phyloP scores from a whole-genome alignment of 2,113 vertebrate species.

The Cettia cetti region DNA sequence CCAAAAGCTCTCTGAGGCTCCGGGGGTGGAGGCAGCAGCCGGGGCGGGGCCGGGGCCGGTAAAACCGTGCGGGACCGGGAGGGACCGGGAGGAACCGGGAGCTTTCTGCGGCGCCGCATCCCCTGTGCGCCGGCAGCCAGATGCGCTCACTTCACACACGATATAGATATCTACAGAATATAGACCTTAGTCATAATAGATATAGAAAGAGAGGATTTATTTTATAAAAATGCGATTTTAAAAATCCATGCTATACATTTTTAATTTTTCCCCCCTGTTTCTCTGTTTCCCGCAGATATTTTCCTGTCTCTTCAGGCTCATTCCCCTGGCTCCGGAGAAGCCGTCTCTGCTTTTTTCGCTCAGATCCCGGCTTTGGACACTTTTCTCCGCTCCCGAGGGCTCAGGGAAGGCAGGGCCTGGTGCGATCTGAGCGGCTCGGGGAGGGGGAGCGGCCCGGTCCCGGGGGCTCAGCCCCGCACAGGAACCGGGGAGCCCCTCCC shows the following conservation, averaged over 20 bases:
- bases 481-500: not conserved
- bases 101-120: not conserved
- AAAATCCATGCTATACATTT: not conserved
- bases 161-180: not conserved
- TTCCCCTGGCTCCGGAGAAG: not conserved
- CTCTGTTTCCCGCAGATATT: not conserved
- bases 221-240: not conserved
- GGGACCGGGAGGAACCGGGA: not conserved
- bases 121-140: rapidly evolving
- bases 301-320: not conserved
- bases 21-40: not conserved
- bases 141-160: not conserved
- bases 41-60: not conserved
- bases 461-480: not conserved
- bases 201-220: not conserved
- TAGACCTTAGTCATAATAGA: not conserved
- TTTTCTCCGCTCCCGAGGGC: not conserved
- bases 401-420: not conserved
- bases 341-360: not conserved
- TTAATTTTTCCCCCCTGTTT: not conserved
- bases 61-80: not conserved
- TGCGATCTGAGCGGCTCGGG: not conserved
- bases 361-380: not conserved
- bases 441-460: not conserved
- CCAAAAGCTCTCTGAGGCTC: not conserved